Conservation (phyloP, 1,140 invertebrate species). For the Augochlora pura region DNA sequence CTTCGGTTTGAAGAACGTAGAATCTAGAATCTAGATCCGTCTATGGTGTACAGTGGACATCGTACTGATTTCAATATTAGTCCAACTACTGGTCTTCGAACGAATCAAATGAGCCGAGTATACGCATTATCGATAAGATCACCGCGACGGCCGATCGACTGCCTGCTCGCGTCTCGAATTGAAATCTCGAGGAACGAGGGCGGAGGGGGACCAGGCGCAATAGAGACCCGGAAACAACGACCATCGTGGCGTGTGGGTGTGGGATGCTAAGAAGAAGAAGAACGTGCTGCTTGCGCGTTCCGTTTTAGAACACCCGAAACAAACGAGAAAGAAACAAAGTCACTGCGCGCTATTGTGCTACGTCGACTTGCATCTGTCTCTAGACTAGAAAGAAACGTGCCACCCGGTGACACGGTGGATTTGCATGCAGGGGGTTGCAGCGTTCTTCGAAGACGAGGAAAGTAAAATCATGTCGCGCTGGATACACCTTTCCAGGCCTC, state of each 20-base stretch:
- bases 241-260: background rate
- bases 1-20: no score
- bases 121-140: background rate
- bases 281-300: conserved; percentile 28
- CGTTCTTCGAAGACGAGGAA: conserved; percentile 33
- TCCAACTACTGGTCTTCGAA: background rate
- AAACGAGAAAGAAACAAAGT: conserved; percentile 51
- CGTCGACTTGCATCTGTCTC: conserved; percentile 68
- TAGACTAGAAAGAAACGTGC: conserved; percentile 75
- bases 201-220: background rate
- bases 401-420: conserved; percentile 44
- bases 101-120: background rate
- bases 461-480: background rate
- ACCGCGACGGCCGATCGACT: background rate
- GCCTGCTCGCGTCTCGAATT: background rate
- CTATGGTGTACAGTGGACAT: no score
- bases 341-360: conserved; percentile 46
- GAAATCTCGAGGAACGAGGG: background rate
- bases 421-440: conserved; percentile 12
- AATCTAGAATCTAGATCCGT: no score
- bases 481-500: background rate
- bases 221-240: background rate
- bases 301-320: conserved; percentile 13
- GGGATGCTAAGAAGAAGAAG: background rate
- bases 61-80: no score